Evolutionary conservation across 2,113 vertebrate genomes (phyloP), one percentile per base, ranked within the genome.

Genomic region (Pterophyllum scalare): DNA sequence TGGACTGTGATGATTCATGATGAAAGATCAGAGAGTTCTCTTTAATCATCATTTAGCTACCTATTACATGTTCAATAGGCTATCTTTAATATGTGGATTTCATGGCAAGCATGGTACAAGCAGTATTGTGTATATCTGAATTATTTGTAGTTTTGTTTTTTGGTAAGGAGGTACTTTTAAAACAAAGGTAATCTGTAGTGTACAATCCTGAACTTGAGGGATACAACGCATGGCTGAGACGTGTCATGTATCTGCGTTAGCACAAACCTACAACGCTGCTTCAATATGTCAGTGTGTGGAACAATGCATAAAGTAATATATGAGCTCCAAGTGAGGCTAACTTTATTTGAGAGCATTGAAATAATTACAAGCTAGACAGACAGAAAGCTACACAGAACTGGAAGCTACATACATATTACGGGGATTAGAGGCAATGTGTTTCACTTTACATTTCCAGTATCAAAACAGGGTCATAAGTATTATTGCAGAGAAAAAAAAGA

Each of bases 11-110:
- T 96, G 89, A 97, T 96, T 95, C 95, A 91, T 86, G 92, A 94
- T 94, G 94, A 91, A 90, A 95, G 91, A 96, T 96, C 94, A 93
- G 94, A 88, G 84, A 95, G 93, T 96, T 97, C 93, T 97, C 96
- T 94, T 97, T 96, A 97, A 97, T 97, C 96, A 96, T 97, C 95
- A 96, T 97, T 96, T 94, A 96, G 94, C 95, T 95, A 95, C 95
- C 96, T 96, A 96, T 92, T 93, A 94, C 82, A 93, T 96, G 95
- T 94, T 93, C 90, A 93, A 88, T 92, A 91, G 91, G 88, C 88
- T 94, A 91, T 94, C 96, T 95, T 95, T 89, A 79, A 90, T 91
- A 87, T 95, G 90, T 89, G 84, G 88, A 96, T 94, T 94, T 96
- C 95, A 96, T 95, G 88, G 77, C 89, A 93, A 95, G 95, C 96